Conservation (phyloP, 2,113 vertebrate species). For the Gambusia holbrooki region DNA sequence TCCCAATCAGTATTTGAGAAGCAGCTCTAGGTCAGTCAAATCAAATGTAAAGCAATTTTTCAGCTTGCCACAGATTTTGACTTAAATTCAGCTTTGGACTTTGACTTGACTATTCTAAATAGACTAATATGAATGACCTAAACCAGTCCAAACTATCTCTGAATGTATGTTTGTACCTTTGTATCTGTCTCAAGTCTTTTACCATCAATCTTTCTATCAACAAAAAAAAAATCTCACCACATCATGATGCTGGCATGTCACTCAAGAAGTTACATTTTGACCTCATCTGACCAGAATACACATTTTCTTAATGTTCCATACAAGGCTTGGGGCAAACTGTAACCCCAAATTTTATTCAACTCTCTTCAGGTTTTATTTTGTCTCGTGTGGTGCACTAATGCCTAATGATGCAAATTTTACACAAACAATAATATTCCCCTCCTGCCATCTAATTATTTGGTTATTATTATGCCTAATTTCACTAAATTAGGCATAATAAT, state of each 20-base stretch:
- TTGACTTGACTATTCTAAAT: background rate
- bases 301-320: no score
- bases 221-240: no score
- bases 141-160: background rate
- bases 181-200: no score
- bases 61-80: background rate
- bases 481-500: background rate
- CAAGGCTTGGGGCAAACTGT: background rate
- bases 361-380: background rate
- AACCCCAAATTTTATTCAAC: background rate
- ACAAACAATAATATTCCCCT: background rate
- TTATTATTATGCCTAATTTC: background rate
- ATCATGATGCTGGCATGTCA: no score
- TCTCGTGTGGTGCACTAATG: no score
- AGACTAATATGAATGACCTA: background rate
- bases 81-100: background rate
- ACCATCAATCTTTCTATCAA: no score
- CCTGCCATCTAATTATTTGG: background rate
- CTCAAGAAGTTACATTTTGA: no score
- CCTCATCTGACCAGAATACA: no score
- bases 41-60: background rate
- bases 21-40: background rate
- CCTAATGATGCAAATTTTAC: background rate
- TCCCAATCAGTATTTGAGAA: background rate
- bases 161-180: no score